Evolutionary conservation across 2,888 invertebrate genomes (phyloP).

Genomic region (Scrobipalpa costella): DNA sequence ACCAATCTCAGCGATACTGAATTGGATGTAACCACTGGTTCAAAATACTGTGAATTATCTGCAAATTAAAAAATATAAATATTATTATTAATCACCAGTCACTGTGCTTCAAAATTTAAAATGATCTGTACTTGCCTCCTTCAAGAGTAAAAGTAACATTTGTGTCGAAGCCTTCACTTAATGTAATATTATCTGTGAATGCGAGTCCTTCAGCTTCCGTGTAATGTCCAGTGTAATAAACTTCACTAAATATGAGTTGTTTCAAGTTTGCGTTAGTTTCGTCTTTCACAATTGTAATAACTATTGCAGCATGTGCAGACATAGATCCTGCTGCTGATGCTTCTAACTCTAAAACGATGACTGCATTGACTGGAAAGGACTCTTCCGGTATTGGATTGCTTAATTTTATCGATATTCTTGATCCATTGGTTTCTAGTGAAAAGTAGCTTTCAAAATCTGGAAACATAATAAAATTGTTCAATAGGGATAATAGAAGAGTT

Average conservation of each 20-base stretch:
- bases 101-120: no score
- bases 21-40: conserved; percentile 10
- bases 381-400: conserved; percentile 36
- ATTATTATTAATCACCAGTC: not conserved
- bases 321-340: conserved; percentile 42
- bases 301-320: conserved; percentile 26
- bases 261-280: conserved; percentile 11
- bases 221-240: conserved; percentile 39
- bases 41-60: conserved; percentile 40
- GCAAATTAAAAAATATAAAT: conserved; percentile 1
- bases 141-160: conserved; percentile 25
- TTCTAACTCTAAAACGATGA: conserved; percentile 43
- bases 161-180: conserved; percentile 31
- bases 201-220: conserved; percentile 31
- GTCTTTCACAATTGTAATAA: conserved; percentile 19
- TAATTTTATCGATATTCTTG: conserved; percentile 34
- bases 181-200: conserved; percentile 26
- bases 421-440: conserved; percentile 25
- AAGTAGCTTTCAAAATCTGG: conserved; percentile 44
- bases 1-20: conserved; percentile 25
- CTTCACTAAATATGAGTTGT: conserved; percentile 27
- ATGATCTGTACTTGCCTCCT: not conserved
- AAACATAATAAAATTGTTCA: conserved; percentile 24
- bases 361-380: conserved; percentile 37
- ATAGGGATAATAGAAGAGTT: no score